Base-by-base conservation (phyloP, 1,140 invertebrate genomes). In the Carcinoscorpius rotundicauda region DNA sequence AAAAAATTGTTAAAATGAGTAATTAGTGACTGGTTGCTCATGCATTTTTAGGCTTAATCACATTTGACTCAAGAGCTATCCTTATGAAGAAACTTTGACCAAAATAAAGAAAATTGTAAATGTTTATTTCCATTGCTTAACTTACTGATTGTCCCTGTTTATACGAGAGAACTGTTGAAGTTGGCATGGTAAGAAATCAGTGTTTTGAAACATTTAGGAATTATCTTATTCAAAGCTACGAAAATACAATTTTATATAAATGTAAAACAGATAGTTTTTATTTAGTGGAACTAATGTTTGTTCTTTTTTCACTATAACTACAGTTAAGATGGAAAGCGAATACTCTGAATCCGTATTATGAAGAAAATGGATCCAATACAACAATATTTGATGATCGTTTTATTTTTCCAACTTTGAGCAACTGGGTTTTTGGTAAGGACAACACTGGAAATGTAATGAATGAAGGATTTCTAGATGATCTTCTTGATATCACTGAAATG, bases 331-430 rank as follows among this genome's bases (percentile, higher is more conserved):
- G 93, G 93, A 67, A 85, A 5, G 93, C 87, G 0, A 88, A 83
- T 49, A 91, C 90, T 0, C 76, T 97, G 29, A 96, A 96, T 81
- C 93, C 93, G 0, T 88, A 93, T 73, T 91, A 94, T 76, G 93
- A 97, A 78, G 88, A 86, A 3, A 93, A 93, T 75, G 80, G 81
- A 3, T 73, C 83, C 0, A 79, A 79, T 6, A 76, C 78, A 61
- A 89, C 91, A 85, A 86, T 96, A 51, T 83, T 81, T 62, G 91
- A 96, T 76, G 92, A 96, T 74, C 78, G 88, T 6, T 87, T 97
- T 61, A 89, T 97, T 62, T 80, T 84, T 8, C 78, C 85, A 66
- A 93, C 90, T 0, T 71, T 86, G 49, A 73, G 82, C 8, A 81
- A 89, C 72, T 98, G 93, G 93, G 81, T 83, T 62, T 97, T 96